These are phyloP conservation scores for Parauchenoglanis ngamensis DNA, from an alignment of 2,797 vertebrate genomes.

Conservation along the genomic window DNA sequence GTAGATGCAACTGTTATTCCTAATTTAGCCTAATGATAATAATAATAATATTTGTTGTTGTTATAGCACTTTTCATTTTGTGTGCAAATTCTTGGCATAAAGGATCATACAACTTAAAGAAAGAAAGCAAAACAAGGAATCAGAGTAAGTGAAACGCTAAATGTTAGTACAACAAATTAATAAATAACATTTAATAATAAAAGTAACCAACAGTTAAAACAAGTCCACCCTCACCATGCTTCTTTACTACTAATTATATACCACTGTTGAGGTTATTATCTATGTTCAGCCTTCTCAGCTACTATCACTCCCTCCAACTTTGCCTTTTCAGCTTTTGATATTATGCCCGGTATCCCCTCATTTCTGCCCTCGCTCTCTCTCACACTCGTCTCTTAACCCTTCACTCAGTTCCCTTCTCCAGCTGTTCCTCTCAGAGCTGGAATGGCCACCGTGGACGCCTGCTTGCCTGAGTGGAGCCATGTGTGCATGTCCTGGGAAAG, in stretches of 20 bases:
- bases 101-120: too few species aligned
- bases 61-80: background rate
- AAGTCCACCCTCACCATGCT: background rate
- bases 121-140: background rate
- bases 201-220: background rate
- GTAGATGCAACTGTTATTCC: background rate
- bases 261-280: background rate
- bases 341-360: background rate
- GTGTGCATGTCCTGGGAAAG: constrained; percentile 51
- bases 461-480: constrained; percentile 56
- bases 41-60: background rate
- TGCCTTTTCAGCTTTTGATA: background rate
- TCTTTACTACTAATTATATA: background rate
- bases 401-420: constrained; percentile 39
- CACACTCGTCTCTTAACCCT: constrained; percentile 37
- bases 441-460: constrained; percentile 46
- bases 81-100: background rate
- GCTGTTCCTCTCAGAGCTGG: constrained; percentile 45
- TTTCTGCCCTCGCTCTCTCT: constrained; percentile 41
- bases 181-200: background rate
- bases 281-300: background rate
- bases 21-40: background rate
- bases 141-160: background rate
- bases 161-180: background rate
- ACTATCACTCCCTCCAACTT: background rate